Percentiles rank a stretch among this genome's conserved stretches.
These are phyloP conservation scores for Caenorhabditis angaria DNA, from an alignment of 2,888 invertebrate genomes.

Conservation along the genomic window DNA sequence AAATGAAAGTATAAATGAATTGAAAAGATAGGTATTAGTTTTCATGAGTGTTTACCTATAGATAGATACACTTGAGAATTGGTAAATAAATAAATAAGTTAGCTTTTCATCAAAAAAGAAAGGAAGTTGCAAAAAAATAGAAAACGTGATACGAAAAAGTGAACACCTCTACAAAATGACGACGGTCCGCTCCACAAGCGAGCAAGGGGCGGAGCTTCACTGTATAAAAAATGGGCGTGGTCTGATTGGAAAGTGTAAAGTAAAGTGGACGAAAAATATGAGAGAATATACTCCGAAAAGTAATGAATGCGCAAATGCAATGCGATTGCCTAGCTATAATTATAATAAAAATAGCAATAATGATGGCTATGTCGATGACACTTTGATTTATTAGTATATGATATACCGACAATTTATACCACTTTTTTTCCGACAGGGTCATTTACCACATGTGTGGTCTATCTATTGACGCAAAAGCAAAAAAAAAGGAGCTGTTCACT, in stretches of 20 bases:
- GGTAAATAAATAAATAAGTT: background rate
- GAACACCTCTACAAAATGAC: background rate
- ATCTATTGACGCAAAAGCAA: too few species aligned
- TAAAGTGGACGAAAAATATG: constrained; percentile 3
- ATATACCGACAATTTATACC: background rate
- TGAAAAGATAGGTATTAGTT: background rate
- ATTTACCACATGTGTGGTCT: too few species aligned
- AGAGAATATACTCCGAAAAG: background rate
- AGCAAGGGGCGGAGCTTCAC: constrained; percentile 13
- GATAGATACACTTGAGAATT: background rate
- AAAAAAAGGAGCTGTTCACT: too few species aligned
- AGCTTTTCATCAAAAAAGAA: background rate
- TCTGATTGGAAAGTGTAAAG: background rate
- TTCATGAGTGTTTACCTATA: background rate
- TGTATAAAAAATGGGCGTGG: background rate
- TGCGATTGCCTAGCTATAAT: background rate
- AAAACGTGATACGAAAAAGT: background rate
- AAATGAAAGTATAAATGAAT: background rate
- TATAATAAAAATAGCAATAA: background rate
- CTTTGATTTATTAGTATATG: background rate
- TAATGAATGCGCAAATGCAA: background rate
- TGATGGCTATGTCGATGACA: background rate
- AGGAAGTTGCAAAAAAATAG: background rate
- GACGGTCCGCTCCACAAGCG: background rate
- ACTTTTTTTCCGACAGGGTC: too few species aligned